Base-by-base conservation (phyloP, 2,797 vertebrate genomes). In the Momotus momota region DNA sequence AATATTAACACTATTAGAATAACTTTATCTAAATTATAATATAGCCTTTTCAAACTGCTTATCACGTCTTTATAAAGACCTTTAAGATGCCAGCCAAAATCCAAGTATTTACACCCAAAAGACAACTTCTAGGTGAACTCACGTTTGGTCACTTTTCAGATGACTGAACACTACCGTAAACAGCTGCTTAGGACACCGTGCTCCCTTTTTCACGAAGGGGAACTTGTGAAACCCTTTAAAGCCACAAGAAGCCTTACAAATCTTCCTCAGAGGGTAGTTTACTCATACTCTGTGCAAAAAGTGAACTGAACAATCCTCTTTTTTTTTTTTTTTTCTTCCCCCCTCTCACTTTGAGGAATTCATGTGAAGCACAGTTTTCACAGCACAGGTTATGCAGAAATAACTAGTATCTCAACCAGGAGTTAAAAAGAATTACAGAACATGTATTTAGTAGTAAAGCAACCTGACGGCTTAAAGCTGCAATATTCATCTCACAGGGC, bases 361-460 rank as follows among this genome's bases (percentile, higher is more conserved):
- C 43, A 58, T 71, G 91, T 83, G 91, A 93, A 97, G 93, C 87
- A 97, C 54, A 92, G 96, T 96, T 92, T 88, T 75, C 95, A 95
- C 60, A 97, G 95, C 92, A 97, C 51, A 49, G 77, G 89, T 89
- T 51, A 97, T 81, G 81, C 75, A 96, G 93, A 95, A 97, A 64
- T 64, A 79, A 95, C 75, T 46, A 84, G 49, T 67, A 90, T 77
- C 64, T 97, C 77, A 96, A 65, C 82, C 86, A 90, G 69, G 89
- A 94, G 70, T 93, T 93, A 90, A 92, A 96, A 97, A 94, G 80
- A 78, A 94, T 90, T 64, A 96, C 61, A 96, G 97, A 94, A 94
- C 81, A 72, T 72, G 86, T 69, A 95, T 90, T 96, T 96, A 96
- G 96, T 95, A 97, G 97, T 85, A 94, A 96, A 96, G 83, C 91